Percentiles rank a stretch among this genome's conserved stretches.
Evolutionary conservation across 2,113 vertebrate genomes (phyloP).

Genomic region (Grammomys dolichurus): DNA sequence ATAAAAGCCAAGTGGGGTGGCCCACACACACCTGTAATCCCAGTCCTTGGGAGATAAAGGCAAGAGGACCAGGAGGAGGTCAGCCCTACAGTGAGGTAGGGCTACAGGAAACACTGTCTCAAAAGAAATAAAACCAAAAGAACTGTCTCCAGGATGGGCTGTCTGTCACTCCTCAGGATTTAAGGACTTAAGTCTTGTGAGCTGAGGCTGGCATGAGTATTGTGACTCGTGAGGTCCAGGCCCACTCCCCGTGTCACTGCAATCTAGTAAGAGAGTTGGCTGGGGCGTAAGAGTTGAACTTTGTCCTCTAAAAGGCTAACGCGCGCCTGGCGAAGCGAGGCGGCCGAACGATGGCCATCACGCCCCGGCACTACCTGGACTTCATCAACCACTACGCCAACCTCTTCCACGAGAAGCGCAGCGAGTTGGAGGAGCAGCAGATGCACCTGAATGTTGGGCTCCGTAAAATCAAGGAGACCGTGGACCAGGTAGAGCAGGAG

Average conservation of each 20-base stretch:
- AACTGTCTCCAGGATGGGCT: background rate
- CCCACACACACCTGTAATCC: background rate
- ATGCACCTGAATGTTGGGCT: slow-evolving; percentile 99
- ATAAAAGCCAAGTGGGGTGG: background rate
- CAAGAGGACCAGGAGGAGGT: background rate
- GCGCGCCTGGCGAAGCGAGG: slow-evolving; percentile 97
- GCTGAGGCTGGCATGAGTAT: fast-evolving
- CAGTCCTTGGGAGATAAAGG: background rate
- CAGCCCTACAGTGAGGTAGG: background rate
- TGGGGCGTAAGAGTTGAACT: background rate
- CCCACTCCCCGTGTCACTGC: fast-evolving
- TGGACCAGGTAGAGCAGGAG: slow-evolving; percentile 92
- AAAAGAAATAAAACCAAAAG: background rate
- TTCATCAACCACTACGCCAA: slow-evolving; percentile 99
- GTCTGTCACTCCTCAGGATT: too few relatives aligned
- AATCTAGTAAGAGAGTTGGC: background rate
- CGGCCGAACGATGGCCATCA: slow-evolving; percentile 98
- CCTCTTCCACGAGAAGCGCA: slow-evolving; percentile 98
- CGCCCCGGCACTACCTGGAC: slow-evolving; percentile 98
- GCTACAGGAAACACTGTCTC: background rate
- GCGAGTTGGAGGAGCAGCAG: slow-evolving; percentile 98
- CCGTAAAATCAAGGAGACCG: slow-evolving; percentile 98
- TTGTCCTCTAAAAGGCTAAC: slow-evolving; percentile 90
- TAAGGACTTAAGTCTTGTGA: background rate
- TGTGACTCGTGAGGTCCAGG: background rate